These are phyloP conservation scores for Protomyctophum bolini DNA, from an alignment of 2,113 vertebrate genomes.

Conservation along the genomic window DNA sequence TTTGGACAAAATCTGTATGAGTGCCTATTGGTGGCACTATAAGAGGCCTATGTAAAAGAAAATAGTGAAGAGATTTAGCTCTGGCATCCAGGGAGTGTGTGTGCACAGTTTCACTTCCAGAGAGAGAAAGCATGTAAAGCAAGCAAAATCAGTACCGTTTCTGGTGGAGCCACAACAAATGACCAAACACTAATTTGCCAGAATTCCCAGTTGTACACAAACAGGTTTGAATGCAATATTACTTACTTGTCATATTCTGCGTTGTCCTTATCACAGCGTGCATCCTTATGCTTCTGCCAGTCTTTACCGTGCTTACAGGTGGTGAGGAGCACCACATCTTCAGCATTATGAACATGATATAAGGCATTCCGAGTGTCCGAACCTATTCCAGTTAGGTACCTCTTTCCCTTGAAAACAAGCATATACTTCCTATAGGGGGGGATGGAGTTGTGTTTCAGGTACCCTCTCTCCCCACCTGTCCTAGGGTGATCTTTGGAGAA, in stretches of 20 bases:
- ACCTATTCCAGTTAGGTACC: constrained; percentile 98
- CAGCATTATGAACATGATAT: constrained; percentile 97
- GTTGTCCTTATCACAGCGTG: constrained; percentile 96
- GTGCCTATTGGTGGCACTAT: too few species aligned
- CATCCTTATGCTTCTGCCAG: constrained; percentile 99
- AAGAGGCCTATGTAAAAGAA: too few species aligned
- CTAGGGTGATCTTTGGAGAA: constrained; percentile 98
- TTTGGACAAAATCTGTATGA: too few species aligned
- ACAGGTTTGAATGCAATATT: not conserved
- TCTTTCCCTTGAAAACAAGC: constrained; percentile 98
- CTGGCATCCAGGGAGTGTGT: too few species aligned
- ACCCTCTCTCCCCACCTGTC: constrained; percentile 97
- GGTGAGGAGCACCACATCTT: constrained; percentile 96
- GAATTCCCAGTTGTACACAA: too few species aligned
- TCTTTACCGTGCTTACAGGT: constrained; percentile 99
- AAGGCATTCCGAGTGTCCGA: constrained; percentile 99
- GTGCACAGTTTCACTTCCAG: too few species aligned
- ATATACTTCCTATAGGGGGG: constrained; percentile 98
- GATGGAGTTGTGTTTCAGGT: constrained; percentile 92
- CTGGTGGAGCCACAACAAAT: too few species aligned
- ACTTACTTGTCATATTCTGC: constrained; percentile 97
- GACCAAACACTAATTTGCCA: too few species aligned
- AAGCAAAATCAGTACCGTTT: too few species aligned
- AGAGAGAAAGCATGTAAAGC: too few species aligned
- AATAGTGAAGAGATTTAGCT: too few species aligned